Evolutionary conservation across 2,113 vertebrate genomes (phyloP).

Genomic region (Prietella phreatophila): DNA sequence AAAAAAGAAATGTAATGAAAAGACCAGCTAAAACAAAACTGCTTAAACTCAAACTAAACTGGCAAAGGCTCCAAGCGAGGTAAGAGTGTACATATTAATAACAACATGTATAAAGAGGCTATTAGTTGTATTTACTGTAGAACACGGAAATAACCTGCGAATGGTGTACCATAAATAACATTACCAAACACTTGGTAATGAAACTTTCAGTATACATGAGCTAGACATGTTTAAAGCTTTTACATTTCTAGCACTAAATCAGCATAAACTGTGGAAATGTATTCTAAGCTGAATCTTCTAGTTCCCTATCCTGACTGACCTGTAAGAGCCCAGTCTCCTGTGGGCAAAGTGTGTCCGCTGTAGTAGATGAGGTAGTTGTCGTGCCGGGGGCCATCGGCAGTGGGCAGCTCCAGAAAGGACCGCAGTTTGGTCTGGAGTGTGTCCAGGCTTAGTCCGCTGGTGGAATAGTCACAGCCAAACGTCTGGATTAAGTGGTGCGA

Average conservation of each 20-base stretch:
- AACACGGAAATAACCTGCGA: background rate
- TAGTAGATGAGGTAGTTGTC: conserved; percentile 96
- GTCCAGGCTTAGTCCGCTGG: conserved; percentile 87
- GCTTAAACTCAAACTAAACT: background rate
- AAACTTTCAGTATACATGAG: background rate
- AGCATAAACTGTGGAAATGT: background rate
- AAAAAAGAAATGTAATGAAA: conserved; percentile 3
- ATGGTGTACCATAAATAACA: conserved; percentile 7
- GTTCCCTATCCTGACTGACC: conserved; percentile 68
- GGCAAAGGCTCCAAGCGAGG: background rate
- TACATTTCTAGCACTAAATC: background rate
- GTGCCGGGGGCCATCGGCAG: conserved; percentile 89
- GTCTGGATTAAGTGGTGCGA: conserved; percentile 95
- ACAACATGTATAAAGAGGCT: background rate
- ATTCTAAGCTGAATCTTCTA: background rate
- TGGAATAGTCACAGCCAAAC: conserved; percentile 95
- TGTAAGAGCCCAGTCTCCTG: conserved; percentile 90
- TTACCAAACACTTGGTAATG: background rate
- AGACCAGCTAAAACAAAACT: conserved; percentile 31
- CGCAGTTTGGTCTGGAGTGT: conserved; percentile 84
- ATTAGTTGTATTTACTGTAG: background rate
- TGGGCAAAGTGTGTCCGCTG: conserved; percentile 88
- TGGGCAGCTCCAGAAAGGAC: conserved; percentile 89
- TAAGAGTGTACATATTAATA: background rate
- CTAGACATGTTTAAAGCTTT: background rate